A percentile compares a stretch with the other conserved stretches of the same genome.
Evolutionary conservation across 2,888 invertebrate species (phyloP).

Genomic region (Steromphala cineraria): DNA sequence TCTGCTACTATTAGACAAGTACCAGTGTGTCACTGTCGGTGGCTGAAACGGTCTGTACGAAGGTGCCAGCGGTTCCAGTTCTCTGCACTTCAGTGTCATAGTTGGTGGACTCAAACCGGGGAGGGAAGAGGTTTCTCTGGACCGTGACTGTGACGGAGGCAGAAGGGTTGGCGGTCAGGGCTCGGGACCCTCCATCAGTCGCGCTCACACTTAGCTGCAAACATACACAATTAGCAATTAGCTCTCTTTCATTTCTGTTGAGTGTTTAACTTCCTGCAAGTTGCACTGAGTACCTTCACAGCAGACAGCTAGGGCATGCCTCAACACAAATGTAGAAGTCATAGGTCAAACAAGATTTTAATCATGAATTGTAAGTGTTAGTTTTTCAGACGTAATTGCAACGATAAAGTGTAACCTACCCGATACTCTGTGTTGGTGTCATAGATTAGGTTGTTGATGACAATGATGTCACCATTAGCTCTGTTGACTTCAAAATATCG

Average conservation of each 20-base stretch:
- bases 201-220: conserved; percentile 58
- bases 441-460: neutral
- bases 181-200: conserved; percentile 53
- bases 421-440: neutral
- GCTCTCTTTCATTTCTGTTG: no score
- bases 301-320: no score
- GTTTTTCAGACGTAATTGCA: no score
- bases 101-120: conserved; percentile 54
- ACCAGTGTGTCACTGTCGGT: conserved; percentile 49
- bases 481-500: neutral
- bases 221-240: no score
- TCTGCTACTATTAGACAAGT: no score
- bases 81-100: conserved; percentile 47
- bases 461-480: neutral
- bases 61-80: conserved; percentile 30
- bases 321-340: no score
- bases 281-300: no score
- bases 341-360: no score
- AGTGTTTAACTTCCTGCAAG: no score
- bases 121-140: conserved; percentile 57
- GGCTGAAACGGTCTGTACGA: conserved; percentile 44
- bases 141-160: conserved; percentile 62
- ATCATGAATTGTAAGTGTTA: no score
- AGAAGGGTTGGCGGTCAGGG: conserved; percentile 37
- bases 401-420: neutral